Base-by-base conservation (phyloP, 2,797 vertebrate species). In the Pipistrellus pipistrellus region DNA sequence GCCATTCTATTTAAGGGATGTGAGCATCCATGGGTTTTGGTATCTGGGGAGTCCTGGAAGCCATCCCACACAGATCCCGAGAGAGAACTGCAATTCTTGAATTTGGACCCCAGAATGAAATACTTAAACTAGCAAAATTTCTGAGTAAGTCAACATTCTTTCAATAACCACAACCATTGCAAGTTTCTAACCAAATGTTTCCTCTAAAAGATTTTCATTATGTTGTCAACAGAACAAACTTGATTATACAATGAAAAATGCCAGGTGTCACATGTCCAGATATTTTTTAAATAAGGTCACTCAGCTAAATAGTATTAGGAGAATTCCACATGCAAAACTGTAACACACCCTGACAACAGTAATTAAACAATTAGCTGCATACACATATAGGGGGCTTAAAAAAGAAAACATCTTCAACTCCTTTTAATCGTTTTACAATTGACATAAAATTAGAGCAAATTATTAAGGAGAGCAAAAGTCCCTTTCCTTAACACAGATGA, bases 61-160 rank as follows among this genome's bases (percentile, higher is more conserved):
- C 44, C 9, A 83, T 15, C 12, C 20, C 30, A 59, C 2, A 5
- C 8, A 25, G 44, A 48, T 17, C 6, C 41, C 21, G 1, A 48
- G 44, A 14, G 44, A 15, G 8, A 21, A 21, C 13, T 66, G 17
- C 44, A 73, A 85, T 59, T 69, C 17, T 64, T 80, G n/a, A 75
- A 53, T 46, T 66, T 69, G 32, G 59, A 93, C 0, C 4, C 23
- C 25, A 76, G 14, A 53, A 8, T 76, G 57, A 93, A 76, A 76
- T 76, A 73, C 78, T 86, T 78, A 91, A 81, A n/a, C 44, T 85
- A 78, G 38, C 76, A 78, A 91, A 91, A 91, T 38, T 80, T 77
- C 10, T 69, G 20, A 72, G 25, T 82, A 85, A 71, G 81, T 6
- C 48, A 90, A 72, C 23, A 32, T 78, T 77, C 93, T 73, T 88